A percentile compares a stretch with the other conserved stretches of the same genome.
Evolutionary conservation across 1,140 invertebrate genomes (phyloP).

Genomic region (Drosophila kepulauana): DNA sequence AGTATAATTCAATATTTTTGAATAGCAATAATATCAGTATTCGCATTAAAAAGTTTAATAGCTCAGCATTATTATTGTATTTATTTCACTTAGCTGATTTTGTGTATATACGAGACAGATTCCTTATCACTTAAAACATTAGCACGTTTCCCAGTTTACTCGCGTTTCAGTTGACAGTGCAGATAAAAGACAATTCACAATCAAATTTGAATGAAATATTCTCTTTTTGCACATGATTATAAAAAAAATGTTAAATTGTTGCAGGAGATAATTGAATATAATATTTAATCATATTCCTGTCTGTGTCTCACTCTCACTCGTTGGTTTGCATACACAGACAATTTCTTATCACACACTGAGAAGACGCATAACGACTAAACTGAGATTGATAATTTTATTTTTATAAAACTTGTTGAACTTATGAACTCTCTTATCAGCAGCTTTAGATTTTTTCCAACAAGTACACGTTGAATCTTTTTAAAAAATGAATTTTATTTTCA

Average conservation of each 20-base stretch:
- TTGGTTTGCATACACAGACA: background rate
- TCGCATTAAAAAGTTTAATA: background rate
- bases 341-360: conserved; percentile 35
- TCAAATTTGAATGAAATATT: conserved; percentile 2
- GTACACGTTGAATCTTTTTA: conserved; percentile 28
- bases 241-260: conserved; percentile 9
- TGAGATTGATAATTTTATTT: conserved; percentile 27
- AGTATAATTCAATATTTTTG: too few relatives aligned
- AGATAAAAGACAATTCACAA: conserved; percentile 1
- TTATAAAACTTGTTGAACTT: conserved; percentile 59
- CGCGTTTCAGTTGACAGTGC: conserved; percentile 2
- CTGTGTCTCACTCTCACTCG: background rate
- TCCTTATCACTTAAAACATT: conserved; percentile 33
- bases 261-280: conserved; percentile 24
- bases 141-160: conserved; percentile 25
- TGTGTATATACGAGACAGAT: conserved; percentile 2
- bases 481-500: conserved; percentile 37
- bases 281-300: conserved; percentile 2
- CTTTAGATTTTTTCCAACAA: conserved; percentile 33
- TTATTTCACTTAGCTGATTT: conserved; percentile 43
- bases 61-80: background rate
- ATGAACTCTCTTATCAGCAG: conserved; percentile 65
- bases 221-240: conserved; percentile 10
- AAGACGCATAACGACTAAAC: conserved; percentile 6
- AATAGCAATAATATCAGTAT: background rate